Percentiles rank a stretch among this genome's conserved stretches.
Evolutionary conservation across 2,113 vertebrate species (phyloP).

Genomic region (Podiceps cristatus): DNA sequence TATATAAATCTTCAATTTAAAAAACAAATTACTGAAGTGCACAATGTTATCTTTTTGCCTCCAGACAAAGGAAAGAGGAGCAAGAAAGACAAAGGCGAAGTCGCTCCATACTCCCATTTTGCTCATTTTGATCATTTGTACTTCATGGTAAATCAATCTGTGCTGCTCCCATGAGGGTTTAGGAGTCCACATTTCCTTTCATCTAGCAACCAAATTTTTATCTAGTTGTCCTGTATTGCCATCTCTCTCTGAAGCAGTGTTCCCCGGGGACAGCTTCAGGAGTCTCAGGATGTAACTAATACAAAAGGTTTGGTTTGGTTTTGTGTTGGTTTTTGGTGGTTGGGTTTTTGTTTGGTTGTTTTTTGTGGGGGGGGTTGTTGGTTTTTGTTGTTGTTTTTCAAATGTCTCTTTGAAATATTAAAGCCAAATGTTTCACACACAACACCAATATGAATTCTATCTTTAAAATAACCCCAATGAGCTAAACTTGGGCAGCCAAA

Average conservation of each 20-base stretch:
- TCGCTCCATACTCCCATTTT: background rate
- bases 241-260: background rate
- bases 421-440: background rate
- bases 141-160: background rate
- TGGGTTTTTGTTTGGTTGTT: too few relatives aligned
- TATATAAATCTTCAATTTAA: background rate
- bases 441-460: background rate
- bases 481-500: background rate
- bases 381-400: background rate
- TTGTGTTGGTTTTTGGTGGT: background rate
- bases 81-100: background rate
- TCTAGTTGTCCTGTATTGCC: background rate
- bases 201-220: background rate
- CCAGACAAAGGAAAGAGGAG: background rate
- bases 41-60: background rate
- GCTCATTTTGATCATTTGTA: slow-evolving; percentile 1
- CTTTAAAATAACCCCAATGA: background rate
- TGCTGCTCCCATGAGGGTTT: background rate
- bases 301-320: background rate
- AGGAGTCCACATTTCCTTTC: background rate
- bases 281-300: background rate
- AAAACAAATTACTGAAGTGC: background rate
- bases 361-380: too few relatives aligned
- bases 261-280: background rate
- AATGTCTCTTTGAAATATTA: background rate